Percentiles rank a stretch among this genome's conserved stretches.
Conservation (phyloP, 2,797 vertebrate genomes). For the Onychomys arenicola region DNA sequence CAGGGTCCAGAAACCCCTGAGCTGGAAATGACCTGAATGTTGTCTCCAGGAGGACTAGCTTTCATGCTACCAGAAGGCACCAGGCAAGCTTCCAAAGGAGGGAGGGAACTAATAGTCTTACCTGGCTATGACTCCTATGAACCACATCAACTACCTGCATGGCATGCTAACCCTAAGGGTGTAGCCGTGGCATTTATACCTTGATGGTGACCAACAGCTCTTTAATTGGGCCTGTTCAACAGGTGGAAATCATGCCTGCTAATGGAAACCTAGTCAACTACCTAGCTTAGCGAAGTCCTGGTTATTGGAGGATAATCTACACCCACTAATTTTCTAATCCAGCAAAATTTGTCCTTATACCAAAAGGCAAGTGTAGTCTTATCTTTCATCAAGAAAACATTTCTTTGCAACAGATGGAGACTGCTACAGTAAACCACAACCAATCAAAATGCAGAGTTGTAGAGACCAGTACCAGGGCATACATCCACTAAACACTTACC, state of each 20-base stretch:
- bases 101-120: not conserved
- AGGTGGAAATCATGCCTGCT: not conserved
- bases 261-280: not conserved
- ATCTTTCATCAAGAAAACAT: not conserved
- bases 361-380: not conserved
- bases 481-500: not conserved
- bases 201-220: not conserved
- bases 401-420: not conserved
- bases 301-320: not conserved
- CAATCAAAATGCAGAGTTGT: not conserved
- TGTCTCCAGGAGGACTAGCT: not conserved
- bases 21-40: not conserved
- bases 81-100: not conserved
- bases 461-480: not conserved
- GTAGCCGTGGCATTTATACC: not conserved
- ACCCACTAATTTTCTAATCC: not conserved
- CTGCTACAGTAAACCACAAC: not conserved
- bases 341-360: not conserved
- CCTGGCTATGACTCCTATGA: not conserved
- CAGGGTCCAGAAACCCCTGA: not conserved
- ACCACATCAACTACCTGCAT: too few species aligned
- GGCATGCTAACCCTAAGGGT: not conserved
- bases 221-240: not conserved
- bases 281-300: not conserved
- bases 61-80: not conserved